phyloP scores from a whole-genome alignment of 1,140 invertebrate genomes.

The Rhysida immarginata region DNA sequence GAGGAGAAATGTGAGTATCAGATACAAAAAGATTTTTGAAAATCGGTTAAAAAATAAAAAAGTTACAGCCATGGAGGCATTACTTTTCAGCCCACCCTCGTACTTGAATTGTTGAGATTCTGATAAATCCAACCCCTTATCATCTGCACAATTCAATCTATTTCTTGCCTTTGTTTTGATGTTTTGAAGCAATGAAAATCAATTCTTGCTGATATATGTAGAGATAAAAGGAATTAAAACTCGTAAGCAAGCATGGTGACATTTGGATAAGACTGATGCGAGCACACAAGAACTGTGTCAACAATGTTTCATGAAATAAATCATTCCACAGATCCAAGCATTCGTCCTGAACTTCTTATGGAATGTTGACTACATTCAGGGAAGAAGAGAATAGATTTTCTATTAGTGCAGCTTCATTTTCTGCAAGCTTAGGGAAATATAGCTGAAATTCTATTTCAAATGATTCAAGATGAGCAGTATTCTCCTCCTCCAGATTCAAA shows the following conservation, averaged over 20 bases:
- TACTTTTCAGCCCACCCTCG: no score
- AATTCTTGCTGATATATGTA: not conserved
- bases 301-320: constrained; percentile 8
- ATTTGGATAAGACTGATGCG: not conserved
- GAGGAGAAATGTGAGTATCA: no score
- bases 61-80: no score
- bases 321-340: constrained; percentile 11
- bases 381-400: constrained; percentile 11
- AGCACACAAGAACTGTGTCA: not conserved
- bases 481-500: constrained; percentile 13
- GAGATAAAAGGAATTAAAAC: not conserved
- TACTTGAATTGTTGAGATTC: no score
- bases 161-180: not conserved
- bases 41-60: no score
- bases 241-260: not conserved
- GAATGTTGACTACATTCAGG: constrained; percentile 11
- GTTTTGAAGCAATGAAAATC: not conserved
- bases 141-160: not conserved
- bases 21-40: no score
- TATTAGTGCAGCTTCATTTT: constrained; percentile 2
- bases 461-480: constrained; percentile 8
- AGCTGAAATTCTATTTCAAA: constrained; percentile 10
- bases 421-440: constrained; percentile 12
- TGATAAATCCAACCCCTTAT: not conserved
- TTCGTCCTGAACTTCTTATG: constrained; percentile 12